phyloP scores from a whole-genome alignment of 2,797 vertebrate species.

The Onychomys torridus region DNA sequence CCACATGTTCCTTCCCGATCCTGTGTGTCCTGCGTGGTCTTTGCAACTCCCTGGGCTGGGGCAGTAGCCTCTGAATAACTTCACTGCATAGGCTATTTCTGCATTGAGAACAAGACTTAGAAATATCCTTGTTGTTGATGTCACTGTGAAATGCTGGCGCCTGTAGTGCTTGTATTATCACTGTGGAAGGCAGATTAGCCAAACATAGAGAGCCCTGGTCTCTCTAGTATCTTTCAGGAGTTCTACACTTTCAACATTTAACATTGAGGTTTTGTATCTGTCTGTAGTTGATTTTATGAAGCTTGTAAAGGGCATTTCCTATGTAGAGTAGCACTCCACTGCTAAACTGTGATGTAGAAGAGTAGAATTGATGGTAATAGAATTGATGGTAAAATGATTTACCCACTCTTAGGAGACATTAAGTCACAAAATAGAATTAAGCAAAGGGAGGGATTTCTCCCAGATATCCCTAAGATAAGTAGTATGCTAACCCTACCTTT shows the following conservation, averaged over 20 bases:
- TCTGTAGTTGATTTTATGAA: background rate
- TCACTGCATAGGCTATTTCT: background rate
- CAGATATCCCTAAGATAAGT: background rate
- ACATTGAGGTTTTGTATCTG: background rate
- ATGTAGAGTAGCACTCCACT: background rate
- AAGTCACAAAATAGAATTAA: background rate
- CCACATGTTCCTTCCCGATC: too few relatives aligned
- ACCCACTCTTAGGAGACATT: background rate
- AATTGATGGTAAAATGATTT: background rate
- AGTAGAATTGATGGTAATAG: background rate
- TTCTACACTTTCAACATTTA: background rate
- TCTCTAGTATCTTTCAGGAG: too few relatives aligned
- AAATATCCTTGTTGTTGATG: background rate
- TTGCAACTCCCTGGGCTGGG: background rate
- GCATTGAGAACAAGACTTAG: background rate
- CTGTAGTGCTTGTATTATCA: background rate
- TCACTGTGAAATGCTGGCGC: background rate
- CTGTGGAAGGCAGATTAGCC: background rate
- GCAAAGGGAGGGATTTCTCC: too few relatives aligned
- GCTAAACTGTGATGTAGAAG: background rate
- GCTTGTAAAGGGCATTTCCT: background rate
- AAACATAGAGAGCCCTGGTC: background rate
- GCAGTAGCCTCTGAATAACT: background rate
- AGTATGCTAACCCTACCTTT: background rate
- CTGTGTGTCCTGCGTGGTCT: background rate